Base-by-base conservation (phyloP, 2,888 invertebrate genomes). In the Trilocha varians region DNA sequence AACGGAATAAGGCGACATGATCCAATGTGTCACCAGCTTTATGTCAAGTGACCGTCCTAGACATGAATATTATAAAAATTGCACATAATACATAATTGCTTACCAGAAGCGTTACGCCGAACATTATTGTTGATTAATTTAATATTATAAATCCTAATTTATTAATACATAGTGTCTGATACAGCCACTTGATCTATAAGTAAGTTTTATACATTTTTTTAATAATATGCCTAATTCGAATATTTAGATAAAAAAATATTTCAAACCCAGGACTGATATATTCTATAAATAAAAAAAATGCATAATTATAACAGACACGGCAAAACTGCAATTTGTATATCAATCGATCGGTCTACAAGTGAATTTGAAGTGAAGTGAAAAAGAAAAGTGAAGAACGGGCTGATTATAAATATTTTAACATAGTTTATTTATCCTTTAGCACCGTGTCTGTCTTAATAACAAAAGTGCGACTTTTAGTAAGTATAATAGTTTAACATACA, bases 101-200 rank as follows among this genome's bases (percentile, higher is more conserved):
- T 58, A 50, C 57, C 50, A 39, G 50, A 57, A 59, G 62, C 62
- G 16, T 52, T 57, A 55, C 49, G 58, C 52, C 51, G 53, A 48
- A 50, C 43, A 51, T 49, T 45, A 43, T 47, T 41, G 46, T 41
- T 16, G 36, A 43, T 49, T 48, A 40, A 47, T 42, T 47, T 43
- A 50, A 46, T 46, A 44, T 40, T 43, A 47, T 51, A 53, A 45
- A 55, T 43, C 49, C 53, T 61, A 62, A 40, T 49, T 49, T 52
- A 46, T 34, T 25, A 46, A 49, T 53, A 45, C n/a, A 40, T 43
- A 41, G 36, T 37, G 46, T 47, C 53, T 39, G 39, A 41, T 16
- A 47, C 55, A 53, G 57, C 50, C 50, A 60, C 52, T 58, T 52
- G 57, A 52, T 49, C 42, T 41, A 38, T 11, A 11, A 25, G 25